A percentile compares a stretch with the other conserved stretches of the same genome.
Evolutionary conservation across 2,888 invertebrate species (phyloP).

Genomic region (Bimastos eiseni): DNA sequence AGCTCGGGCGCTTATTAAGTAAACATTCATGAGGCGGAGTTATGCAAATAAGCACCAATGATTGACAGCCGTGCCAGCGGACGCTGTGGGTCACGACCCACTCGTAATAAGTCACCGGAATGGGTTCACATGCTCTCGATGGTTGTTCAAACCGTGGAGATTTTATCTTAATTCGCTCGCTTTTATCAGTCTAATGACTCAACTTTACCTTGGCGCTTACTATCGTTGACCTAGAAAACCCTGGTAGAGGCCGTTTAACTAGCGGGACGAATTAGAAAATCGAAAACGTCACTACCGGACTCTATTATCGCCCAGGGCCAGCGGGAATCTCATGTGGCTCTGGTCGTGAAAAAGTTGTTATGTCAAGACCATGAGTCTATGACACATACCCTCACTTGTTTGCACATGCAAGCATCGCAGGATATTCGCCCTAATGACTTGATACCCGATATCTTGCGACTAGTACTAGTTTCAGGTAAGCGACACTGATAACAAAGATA

Average conservation of each 20-base stretch:
- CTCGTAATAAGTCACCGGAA: neutral
- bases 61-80: neutral
- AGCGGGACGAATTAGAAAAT: neutral
- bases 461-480: no score
- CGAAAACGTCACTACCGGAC: neutral
- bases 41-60: neutral
- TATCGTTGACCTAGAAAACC: neutral
- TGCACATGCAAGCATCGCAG: neutral
- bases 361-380: neutral
- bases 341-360: no score
- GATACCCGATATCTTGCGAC: neutral
- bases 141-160: neutral
- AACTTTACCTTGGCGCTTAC: neutral
- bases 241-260: neutral
- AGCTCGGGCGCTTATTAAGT: neutral
- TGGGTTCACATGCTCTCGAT: neutral
- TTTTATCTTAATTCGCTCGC: neutral
- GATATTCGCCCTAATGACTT: neutral
- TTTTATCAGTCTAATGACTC: constrained; percentile 6
- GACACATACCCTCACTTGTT: neutral
- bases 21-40: neutral
- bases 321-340: no score
- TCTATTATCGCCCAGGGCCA: neutral
- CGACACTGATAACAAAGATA: no score
- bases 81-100: neutral